Base-by-base conservation (phyloP, 2,797 vertebrate genomes). In the Cheirogaleus major region DNA sequence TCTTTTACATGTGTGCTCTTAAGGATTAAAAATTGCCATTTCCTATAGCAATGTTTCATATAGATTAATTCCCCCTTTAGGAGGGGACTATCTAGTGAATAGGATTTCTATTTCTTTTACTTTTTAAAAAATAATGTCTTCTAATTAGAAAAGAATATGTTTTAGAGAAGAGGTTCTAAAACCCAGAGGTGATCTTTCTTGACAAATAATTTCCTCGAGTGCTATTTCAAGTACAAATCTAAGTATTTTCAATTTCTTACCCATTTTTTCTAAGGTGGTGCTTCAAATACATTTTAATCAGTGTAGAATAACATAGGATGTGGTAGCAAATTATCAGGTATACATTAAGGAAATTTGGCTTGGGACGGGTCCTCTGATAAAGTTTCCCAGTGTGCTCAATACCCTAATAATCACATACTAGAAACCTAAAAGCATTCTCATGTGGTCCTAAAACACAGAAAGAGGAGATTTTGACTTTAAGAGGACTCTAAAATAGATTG, bases 241-340 rank as follows among this genome's bases (percentile, higher is more conserved):
- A 95, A 95, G 91, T 61, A 92, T 65, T 87, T 75, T 97, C 22
- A 89, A 75, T 23, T 76, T 93, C 8, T 83, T 97, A 95, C 8
- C 7, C 4, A 50, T 10, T 78, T 95, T 80, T 76, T 90, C 57
- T 12, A 93, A 30, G 22, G 82, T 92, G 82, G 48, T 80, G 5
- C 43, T 55, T 96, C 70, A 78, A 93, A 76, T 48, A 67, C 7
- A 97, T 84, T 88, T 96, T 96, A 95, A 70, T 87, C 13, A 35
- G 0, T 79, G 6, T 86, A 84, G 38, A 94, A 84, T 86, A 76
- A 96, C 8, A 23, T 35, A 2, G 0, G 7, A 45, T 82, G 8
- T 76, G 10, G 11, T 86, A 52, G 61, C 35, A 92, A 78, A 76
- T 73, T n/a, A 59, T 86, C 41, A 83, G 12, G 12, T 52, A 87